These are phyloP conservation scores for Amblyteles armatorius DNA, from an alignment of 2,888 invertebrate species.

Conservation along the genomic window DNA sequence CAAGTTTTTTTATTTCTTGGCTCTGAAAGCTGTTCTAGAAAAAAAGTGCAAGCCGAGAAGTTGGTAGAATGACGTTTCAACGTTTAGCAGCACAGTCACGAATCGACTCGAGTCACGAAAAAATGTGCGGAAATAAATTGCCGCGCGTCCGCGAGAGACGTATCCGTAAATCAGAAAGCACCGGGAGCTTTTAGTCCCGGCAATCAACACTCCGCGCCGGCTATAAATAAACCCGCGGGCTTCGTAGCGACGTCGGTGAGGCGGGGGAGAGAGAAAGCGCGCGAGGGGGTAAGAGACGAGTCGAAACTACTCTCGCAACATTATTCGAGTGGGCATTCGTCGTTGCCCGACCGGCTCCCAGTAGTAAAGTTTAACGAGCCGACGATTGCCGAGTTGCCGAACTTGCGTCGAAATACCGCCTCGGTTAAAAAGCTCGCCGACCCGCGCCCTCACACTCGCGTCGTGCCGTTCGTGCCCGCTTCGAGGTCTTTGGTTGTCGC, in stretches of 20 bases:
- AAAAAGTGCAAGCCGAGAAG: not conserved
- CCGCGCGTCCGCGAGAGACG: constrained; percentile 39
- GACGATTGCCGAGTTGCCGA: constrained; percentile 66
- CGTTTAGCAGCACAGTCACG: not conserved
- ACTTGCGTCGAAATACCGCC: constrained; percentile 60
- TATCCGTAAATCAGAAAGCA: constrained; percentile 54
- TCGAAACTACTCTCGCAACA: constrained; percentile 32
- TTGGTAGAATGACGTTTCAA: not conserved
- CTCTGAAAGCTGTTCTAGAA: not conserved
- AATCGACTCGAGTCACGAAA: not conserved
- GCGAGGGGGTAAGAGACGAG: constrained; percentile 42
- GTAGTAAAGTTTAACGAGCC: constrained; percentile 66
- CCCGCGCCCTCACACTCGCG: constrained; percentile 3
- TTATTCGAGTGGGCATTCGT: constrained; percentile 49
- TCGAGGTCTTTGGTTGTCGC: constrained; percentile 36
- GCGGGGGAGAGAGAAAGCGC: constrained; percentile 20
- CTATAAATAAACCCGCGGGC: constrained; percentile 43
- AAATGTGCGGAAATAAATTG: constrained; percentile 35
- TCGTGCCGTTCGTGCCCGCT: constrained; percentile 12
- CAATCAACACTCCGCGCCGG: constrained; percentile 46
- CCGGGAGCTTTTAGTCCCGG: constrained; percentile 49
- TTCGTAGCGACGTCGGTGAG: constrained; percentile 31
- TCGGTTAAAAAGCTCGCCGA: constrained; percentile 30
- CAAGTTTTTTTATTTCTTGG: not conserved
- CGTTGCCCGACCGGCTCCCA: constrained; percentile 27